phyloP scores from a whole-genome alignment of 1,140 invertebrate species.

The Drosophila parvula region DNA sequence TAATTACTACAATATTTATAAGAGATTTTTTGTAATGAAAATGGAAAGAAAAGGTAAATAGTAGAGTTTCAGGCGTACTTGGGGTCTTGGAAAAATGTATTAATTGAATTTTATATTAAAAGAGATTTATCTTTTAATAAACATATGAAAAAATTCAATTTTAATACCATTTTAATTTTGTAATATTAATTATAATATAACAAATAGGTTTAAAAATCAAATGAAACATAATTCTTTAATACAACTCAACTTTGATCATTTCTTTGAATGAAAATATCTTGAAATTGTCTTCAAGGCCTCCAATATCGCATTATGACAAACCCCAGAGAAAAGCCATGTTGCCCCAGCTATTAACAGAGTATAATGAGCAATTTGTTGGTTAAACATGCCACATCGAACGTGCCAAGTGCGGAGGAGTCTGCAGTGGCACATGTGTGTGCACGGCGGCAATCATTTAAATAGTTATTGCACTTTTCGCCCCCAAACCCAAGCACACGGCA shows the following conservation, averaged over 20 bases:
- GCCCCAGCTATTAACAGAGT: slow-evolving; percentile 6
- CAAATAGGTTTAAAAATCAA: too few relatives aligned
- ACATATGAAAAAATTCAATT: too few relatives aligned
- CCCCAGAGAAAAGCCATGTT: not conserved
- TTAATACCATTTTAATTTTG: too few relatives aligned
- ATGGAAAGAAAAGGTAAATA: too few relatives aligned
- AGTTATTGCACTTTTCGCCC: slow-evolving; percentile 75
- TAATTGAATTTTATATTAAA: not conserved
- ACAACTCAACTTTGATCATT: not conserved
- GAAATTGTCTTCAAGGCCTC: not conserved
- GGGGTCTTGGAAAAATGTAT: too few relatives aligned
- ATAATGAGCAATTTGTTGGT: slow-evolving; percentile 30
- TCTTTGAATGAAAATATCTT: not conserved
- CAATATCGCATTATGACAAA: not conserved
- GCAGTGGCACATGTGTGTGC: slow-evolving; percentile 31
- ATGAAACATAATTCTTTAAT: too few relatives aligned
- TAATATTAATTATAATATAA: too few relatives aligned
- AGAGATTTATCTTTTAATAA: too few relatives aligned
- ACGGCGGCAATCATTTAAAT: slow-evolving; percentile 74
- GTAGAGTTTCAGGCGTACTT: too few relatives aligned
- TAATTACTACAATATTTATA: not conserved
- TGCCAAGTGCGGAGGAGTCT: slow-evolving; percentile 29
- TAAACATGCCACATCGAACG: slow-evolving; percentile 27
- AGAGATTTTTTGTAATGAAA: too few relatives aligned
- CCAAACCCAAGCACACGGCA: slow-evolving; percentile 53